Base-by-base conservation (phyloP, 2,797 vertebrate species). In the Neosilurus hyrtlii region DNA sequence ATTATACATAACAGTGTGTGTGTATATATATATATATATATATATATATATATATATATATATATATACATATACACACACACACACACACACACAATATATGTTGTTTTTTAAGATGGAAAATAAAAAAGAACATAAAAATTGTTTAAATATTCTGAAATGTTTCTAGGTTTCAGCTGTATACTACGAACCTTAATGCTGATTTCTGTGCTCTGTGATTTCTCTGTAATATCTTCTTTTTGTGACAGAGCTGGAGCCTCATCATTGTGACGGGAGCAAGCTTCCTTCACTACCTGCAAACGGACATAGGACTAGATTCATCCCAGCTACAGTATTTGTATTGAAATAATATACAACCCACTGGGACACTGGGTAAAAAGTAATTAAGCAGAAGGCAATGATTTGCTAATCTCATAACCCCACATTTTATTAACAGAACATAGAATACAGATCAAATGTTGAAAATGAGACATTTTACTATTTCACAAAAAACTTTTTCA, bases 151-250 rank as follows among this genome's bases (percentile, higher is more conserved):
- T 80, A 49, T 77, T 24, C 7, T 9, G 24, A 57, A 80, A 80
- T 51, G 59, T 15, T 62, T 52, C 26, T 43, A 63, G 52, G 26
- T 9, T 66, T 68, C 6, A 1, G 54, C 7, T 63, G 76, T 2
- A 18, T 30, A 15, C 62, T 59, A 35, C 86, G 75, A 87, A 95
- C 95, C 90, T 95, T 95, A 82, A 95, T 95, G 86, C 95, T 94
- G 81, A 95, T 94, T 89, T 95, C 95, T 35, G 95, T 95, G 90
- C 94, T 95, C 88, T 95, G 94, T 56, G 94, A 95, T 85, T 95
- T 95, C 89, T 94, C 93, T 0, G 95, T 95, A 57, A 84, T 93
- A 87, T 94, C 94, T 14, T 94, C 94, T 89, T 89, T 89, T 83
- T 94, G 94, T 79, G 95, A 95, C 82, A 94, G 91, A 49, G 85